Evolutionary conservation across 2,113 vertebrate species (phyloP), one percentile per base, ranked within the genome.

Genomic region (Mystacornis crossleyi): DNA sequence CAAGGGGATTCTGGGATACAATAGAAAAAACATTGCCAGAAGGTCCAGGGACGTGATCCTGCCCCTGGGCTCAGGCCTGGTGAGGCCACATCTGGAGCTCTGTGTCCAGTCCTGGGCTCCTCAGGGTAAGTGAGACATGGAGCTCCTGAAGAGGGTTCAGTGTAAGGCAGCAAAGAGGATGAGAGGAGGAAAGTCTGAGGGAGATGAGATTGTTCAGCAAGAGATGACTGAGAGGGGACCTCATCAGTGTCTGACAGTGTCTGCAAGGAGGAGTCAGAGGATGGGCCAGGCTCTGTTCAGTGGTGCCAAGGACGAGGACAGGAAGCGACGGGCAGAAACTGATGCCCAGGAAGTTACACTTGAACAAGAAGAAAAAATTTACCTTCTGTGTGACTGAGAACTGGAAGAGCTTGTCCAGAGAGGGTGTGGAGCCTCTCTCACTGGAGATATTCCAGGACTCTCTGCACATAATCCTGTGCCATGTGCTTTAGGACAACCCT

Each of bases 281-380:
- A 25, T 29, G 53, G n/a, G 36, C 10, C 38, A 74, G 13, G 19
- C 38, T 60, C 45, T 60, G 16, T 45, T 29, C 28, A 1, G 3
- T 0, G 7, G 23, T 53, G 24, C 10, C 24, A 28, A 25, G 45
- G 13, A 18, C 20, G 4, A 18, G 14, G 10, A 51, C 23, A 38
- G 33, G 33, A 51, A 43, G 2, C 4, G 73, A 24, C 0, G 0
- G 15, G 18, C 6, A 38, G 33, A 67, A 38, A 66, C 4, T 25
- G 53, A 17, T 53, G 9, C 9, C 23, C 33, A n/a, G 20, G 17
- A 67, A 47, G 29, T n/a, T 60, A n/a, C 38, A 53, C 13, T 29
- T 60, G 19, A 74, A 31, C 1, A 9, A 2, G 4, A 60, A 7
- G 8, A 25, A 66, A 26, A 53, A 4, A 1, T 58, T 43, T 28